phyloP scores from a whole-genome alignment of 2,113 vertebrate species.

The Charadrius vociferus region DNA sequence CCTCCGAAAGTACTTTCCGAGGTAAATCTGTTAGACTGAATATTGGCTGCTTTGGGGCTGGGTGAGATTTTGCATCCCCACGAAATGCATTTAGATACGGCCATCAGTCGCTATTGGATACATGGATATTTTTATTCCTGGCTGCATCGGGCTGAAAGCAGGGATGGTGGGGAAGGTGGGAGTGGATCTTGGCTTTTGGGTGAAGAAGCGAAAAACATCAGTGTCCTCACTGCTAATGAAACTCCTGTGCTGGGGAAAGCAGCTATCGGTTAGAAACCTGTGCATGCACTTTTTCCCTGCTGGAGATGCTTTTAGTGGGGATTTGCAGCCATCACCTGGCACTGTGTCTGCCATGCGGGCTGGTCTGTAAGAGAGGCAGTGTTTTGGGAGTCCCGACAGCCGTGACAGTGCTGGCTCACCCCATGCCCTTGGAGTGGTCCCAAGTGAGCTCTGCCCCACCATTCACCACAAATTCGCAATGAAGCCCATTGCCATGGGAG shows the following conservation, averaged over 20 bases:
- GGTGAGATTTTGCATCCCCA: not conserved
- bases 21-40: constrained; percentile 1
- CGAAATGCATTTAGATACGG: accelerated
- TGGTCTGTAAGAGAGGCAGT: not conserved
- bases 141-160: not conserved
- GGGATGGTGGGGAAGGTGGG: not conserved
- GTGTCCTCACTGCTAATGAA: not conserved
- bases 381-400: not conserved
- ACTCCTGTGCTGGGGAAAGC: not conserved
- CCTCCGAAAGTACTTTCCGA: not conserved
- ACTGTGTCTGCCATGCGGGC: accelerated
- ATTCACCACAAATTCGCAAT: not conserved
- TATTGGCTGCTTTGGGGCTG: not conserved
- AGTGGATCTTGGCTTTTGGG: not conserved
- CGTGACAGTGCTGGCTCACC: not conserved
- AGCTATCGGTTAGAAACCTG: accelerated
- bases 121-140: not conserved
- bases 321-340: accelerated
- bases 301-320: not conserved
- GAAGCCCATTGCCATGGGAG: not conserved
- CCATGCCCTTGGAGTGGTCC: not conserved
- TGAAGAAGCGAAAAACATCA: not conserved
- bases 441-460: not conserved
- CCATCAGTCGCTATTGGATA: not conserved
- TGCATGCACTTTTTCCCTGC: not conserved